Evolutionary conservation across 2,888 invertebrate genomes (phyloP).

Genomic region (Andrena marginata): DNA sequence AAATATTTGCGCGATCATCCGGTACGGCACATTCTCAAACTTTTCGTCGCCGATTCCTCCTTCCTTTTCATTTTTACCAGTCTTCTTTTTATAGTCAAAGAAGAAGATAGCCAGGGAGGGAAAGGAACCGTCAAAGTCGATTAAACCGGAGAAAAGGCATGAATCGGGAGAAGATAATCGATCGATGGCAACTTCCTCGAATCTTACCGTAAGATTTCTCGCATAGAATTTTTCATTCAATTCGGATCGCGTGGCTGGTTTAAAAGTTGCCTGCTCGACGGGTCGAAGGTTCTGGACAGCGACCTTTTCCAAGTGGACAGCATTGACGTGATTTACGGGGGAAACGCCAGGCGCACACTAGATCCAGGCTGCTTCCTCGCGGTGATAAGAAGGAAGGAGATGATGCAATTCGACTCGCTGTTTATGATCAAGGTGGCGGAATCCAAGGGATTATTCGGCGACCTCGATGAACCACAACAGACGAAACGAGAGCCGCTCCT

Average conservation of each 20-base stretch:
- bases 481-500: constrained; percentile 36
- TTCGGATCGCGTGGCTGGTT: not conserved
- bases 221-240: not conserved
- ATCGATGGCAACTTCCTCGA: not conserved
- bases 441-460: constrained; percentile 91
- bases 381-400: constrained; percentile 90
- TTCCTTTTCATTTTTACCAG: not conserved
- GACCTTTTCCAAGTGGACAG: constrained; percentile 89
- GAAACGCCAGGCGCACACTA: constrained; percentile 84
- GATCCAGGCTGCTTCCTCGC: constrained; percentile 89
- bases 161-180: not conserved
- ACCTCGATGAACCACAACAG: constrained; percentile 74
- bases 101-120: constrained; percentile 33
- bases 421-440: constrained; percentile 95
- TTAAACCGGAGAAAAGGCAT: not conserved
- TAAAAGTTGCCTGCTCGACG: not conserved
- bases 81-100: constrained; percentile 18
- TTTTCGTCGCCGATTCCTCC: not conserved
- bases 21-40: constrained; percentile 57
- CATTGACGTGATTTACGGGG: constrained; percentile 88
- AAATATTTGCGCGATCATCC: constrained; percentile 87
- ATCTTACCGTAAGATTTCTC: constrained; percentile 47
- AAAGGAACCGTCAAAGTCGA: constrained; percentile 9
- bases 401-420: constrained; percentile 92
- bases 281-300: constrained; percentile 88